Conservation (phyloP, 2,113 vertebrate species). For the Clarias batrachus region DNA sequence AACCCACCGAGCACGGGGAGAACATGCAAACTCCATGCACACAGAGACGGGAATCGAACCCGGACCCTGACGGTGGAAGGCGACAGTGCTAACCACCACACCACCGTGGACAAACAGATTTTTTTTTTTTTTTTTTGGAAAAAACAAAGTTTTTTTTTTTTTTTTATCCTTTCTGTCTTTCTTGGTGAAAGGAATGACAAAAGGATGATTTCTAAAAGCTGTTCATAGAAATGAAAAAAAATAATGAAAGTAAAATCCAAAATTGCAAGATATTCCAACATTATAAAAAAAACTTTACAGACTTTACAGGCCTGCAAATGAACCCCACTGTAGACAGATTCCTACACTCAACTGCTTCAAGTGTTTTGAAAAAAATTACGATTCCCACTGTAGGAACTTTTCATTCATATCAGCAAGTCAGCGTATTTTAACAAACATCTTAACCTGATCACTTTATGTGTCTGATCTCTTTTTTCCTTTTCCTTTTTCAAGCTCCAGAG, state of each 20-base stretch:
- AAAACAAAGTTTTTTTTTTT: background rate
- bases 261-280: background rate
- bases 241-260: background rate
- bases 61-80: no score
- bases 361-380: background rate
- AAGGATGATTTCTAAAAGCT: background rate
- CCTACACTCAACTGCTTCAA: background rate
- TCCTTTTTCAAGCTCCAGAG: background rate
- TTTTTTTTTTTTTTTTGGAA: background rate
- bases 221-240: background rate
- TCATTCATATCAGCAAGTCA: background rate
- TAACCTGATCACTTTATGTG: background rate
- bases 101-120: no score
- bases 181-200: background rate
- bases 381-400: background rate
- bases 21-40: no score
- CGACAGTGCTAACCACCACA: no score
- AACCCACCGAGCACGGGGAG: no score
- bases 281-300: background rate
- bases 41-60: no score
- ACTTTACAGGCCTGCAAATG: background rate
- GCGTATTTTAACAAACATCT: background rate
- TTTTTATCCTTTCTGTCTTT: background rate
- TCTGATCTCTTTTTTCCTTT: background rate
- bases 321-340: background rate